These are phyloP conservation scores for Oncorhynchus keta DNA, from an alignment of 2,113 vertebrate genomes.

Conservation along the genomic window DNA sequence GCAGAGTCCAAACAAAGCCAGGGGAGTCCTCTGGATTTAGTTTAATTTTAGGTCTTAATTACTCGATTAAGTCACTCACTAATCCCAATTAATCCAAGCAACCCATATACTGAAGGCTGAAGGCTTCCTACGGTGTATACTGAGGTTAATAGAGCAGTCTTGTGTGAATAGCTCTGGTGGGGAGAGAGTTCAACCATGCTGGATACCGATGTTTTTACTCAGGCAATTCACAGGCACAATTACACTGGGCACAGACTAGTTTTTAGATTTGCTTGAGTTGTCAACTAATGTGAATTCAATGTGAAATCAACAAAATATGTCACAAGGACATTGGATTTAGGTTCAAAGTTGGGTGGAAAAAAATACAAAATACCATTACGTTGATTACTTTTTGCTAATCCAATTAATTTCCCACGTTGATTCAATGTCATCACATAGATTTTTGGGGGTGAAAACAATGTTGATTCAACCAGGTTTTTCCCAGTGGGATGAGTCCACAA, in stretches of 20 bases:
- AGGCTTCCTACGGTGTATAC: background rate
- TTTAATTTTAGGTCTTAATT: constrained; percentile 28
- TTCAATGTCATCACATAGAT: no score
- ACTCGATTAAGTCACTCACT: constrained; percentile 29
- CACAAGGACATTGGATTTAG: no score
- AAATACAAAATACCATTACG: no score
- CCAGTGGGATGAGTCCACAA: background rate
- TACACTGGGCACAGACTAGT: no score
- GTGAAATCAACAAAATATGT: background rate
- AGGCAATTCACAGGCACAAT: background rate
- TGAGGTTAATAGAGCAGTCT: background rate
- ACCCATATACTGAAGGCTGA: background rate
- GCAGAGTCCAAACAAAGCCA: background rate
- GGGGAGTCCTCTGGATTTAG: background rate
- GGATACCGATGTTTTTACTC: background rate
- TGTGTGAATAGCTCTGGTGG: background rate
- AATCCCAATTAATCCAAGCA: constrained; percentile 41
- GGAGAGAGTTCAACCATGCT: background rate
- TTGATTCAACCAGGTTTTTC: no score
- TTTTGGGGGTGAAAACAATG: no score
- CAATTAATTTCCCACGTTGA: no score
- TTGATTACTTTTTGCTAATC: no score
- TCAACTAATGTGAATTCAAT: background rate
- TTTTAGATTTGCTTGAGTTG: no score
- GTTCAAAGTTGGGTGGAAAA: no score